Evolutionary conservation across 2,797 vertebrate genomes (phyloP), one percentile per base, ranked within the genome.

Genomic region (Ctenochaetus hawaiiensis): DNA sequence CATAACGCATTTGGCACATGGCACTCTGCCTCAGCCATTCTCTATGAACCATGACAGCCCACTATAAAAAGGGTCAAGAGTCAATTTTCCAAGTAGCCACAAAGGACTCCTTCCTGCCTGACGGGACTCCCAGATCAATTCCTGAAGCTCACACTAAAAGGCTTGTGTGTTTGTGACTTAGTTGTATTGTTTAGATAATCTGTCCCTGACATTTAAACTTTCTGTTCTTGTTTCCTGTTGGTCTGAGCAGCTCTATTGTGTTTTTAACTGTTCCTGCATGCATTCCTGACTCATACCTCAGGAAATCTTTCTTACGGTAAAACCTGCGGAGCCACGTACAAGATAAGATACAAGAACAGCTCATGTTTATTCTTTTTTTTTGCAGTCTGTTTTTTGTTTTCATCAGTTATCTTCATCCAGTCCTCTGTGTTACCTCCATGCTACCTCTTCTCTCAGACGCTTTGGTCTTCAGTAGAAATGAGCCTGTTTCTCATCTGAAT

Each of bases 1-100:
- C 78, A 76, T 88, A 83, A 90, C 61, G 47, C 69, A 61, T 88
- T 86, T 81, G 87, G 82, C 87, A 89, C 86, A 89, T 86, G 86
- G 83, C 72, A 26, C 22, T 52, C 75, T 63, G 59, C 78, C 75
- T 79, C 60, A 61, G 81, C 43, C 68, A 37, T 68, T 82, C 77
- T 64, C 66, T 78, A 63, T 77, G 77, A 86, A 84, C 82, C 82
- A 72, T 68, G 79, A 78, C 73, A 65, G 71, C 54, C 64, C 58
- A 70, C 70, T 44, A 61, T 81, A 78, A 76, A 78, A 73, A 30
- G 84, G 86, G 82, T 90, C 67, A 90, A 75, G 51, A 67, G 84
- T 90, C 79, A 83, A 48, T 68, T 85, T 87, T 81, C 49, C 78
- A 81, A 82, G 83, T 48, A 58, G 67, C 67, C 76, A 73, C 85